phyloP scores from a whole-genome alignment of 1,140 invertebrate species.

The Drosophila ohnishii region DNA sequence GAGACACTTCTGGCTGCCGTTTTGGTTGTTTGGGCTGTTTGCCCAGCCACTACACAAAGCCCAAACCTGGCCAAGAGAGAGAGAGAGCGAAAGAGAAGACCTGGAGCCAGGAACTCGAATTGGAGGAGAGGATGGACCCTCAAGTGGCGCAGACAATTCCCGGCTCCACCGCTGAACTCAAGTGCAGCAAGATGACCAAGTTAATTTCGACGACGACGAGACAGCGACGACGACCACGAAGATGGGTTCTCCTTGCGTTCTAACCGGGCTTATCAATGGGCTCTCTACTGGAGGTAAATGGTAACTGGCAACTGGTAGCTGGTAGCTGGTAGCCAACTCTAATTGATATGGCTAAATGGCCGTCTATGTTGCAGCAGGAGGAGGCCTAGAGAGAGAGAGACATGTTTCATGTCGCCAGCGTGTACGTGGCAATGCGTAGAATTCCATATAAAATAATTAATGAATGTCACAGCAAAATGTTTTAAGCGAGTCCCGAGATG shows the following conservation, averaged over 20 bases:
- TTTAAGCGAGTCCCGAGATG: slow-evolving; percentile 46
- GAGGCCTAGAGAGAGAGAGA: slow-evolving; percentile 49
- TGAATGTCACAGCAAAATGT: slow-evolving; percentile 82
- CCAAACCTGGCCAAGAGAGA: slow-evolving; percentile 40
- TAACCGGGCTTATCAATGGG: slow-evolving; percentile 65
- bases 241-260: slow-evolving; percentile 3
- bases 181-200: slow-evolving; percentile 79
- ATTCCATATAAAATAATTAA: slow-evolving; percentile 83
- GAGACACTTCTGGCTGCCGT: slow-evolving; percentile 78
- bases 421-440: slow-evolving; percentile 82
- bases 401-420: slow-evolving; percentile 81
- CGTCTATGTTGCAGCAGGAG: slow-evolving; percentile 62
- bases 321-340: slow-evolving; percentile 54
- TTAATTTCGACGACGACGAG: slow-evolving; percentile 67
- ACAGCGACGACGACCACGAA: background rate
- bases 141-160: slow-evolving; percentile 67
- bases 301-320: slow-evolving; percentile 31
- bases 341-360: slow-evolving; percentile 81
- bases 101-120: slow-evolving; percentile 39
- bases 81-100: slow-evolving; percentile 1
- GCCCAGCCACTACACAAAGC: slow-evolving; percentile 69
- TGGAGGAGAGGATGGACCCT: slow-evolving; percentile 24
- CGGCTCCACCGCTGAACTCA: slow-evolving; percentile 50
- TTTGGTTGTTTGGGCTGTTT: slow-evolving; percentile 75
- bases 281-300: slow-evolving; percentile 9